Evolutionary conservation across 1,140 invertebrate species (phyloP).

Genomic region (Bombus impatiens): DNA sequence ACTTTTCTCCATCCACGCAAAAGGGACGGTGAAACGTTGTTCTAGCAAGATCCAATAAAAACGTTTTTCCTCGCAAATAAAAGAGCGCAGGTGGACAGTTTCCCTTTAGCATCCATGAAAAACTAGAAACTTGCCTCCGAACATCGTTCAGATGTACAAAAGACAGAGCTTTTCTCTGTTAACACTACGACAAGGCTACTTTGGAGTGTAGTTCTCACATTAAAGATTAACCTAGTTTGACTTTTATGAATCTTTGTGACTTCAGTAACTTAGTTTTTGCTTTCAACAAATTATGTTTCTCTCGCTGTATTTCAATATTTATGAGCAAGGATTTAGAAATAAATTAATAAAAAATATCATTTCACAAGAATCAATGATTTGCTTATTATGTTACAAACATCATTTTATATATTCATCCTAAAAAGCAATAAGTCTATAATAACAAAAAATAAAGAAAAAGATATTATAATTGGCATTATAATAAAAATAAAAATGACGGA

Average conservation of each 20-base stretch:
- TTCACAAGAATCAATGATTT: no score
- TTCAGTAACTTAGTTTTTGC: not conserved
- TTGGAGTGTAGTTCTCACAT: not conserved
- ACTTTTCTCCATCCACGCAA: not conserved
- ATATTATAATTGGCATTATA: no score
- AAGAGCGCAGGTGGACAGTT: not conserved
- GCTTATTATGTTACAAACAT: no score
- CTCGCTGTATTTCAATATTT: no score
- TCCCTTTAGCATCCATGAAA: not conserved
- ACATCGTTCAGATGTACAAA: not conserved
- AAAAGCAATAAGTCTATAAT: no score
- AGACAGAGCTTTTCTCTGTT: not conserved
- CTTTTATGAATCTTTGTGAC: not conserved
- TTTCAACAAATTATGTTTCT: not conserved
- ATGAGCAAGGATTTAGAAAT: no score
- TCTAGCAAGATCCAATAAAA: constrained; percentile 6
- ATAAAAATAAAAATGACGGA: no score
- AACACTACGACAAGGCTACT: not conserved
- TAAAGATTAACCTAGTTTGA: not conserved
- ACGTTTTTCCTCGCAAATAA: not conserved
- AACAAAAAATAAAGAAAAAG: no score
- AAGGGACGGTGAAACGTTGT: not conserved
- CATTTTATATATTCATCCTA: no score
- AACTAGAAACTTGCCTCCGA: not conserved
- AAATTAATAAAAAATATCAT: no score